phyloP scores from a whole-genome alignment of 2,113 vertebrate species.

The Columba livia region DNA sequence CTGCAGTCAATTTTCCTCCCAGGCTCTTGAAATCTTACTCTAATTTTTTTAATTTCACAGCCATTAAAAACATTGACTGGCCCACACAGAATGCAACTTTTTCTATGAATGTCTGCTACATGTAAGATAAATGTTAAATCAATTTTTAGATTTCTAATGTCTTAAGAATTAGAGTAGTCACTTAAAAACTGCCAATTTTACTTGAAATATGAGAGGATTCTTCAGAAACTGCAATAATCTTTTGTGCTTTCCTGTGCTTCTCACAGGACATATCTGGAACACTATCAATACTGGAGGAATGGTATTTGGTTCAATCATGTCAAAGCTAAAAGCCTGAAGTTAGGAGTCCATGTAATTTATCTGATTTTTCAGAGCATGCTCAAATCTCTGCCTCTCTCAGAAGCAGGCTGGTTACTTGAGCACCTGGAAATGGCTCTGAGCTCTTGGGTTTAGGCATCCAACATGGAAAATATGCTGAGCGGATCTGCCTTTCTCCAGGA shows the following conservation, averaged over 20 bases:
- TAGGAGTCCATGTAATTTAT: not conserved
- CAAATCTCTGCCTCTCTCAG: not conserved
- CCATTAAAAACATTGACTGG: not conserved
- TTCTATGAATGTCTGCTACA: not conserved
- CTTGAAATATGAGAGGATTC: constrained; percentile 25
- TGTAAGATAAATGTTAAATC: constrained; percentile 19
- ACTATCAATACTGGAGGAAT: not conserved
- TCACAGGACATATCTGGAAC: not conserved
- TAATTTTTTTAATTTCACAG: not conserved
- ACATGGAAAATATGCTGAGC: not conserved
- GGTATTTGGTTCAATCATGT: not conserved
- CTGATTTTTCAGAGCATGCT: not conserved
- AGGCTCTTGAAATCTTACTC: constrained; percentile 5
- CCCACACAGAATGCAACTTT: not conserved
- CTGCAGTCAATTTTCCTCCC: not conserved
- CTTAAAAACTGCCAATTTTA: constrained; percentile 29
- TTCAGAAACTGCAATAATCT: constrained; percentile 6
- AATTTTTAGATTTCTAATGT: constrained; percentile 50
- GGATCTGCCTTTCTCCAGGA: not conserved
- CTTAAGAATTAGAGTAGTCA: constrained; percentile 42
- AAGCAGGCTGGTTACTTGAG: not conserved
- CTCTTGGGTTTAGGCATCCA: not conserved
- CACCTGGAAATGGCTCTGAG: not conserved
- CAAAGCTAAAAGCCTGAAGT: not conserved
- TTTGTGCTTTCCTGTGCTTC: constrained; percentile 2